Conservation (phyloP, 2,797 vertebrate species). For the Fundulus diaphanus region DNA sequence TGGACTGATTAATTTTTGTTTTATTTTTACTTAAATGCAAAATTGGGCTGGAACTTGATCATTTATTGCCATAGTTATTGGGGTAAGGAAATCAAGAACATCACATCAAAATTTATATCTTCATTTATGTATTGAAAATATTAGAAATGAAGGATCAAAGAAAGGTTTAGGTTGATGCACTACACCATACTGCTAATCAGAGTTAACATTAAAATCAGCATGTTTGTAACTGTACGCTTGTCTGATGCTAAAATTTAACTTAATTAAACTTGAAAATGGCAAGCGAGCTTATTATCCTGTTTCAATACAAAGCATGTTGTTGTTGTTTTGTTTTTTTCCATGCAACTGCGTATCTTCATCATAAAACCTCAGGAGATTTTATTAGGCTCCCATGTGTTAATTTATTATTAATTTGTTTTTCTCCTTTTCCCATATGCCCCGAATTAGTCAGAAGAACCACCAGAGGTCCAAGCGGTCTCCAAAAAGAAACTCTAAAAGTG, state of each 20-base stretch:
- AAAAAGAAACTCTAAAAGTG: slow-evolving; percentile 15
- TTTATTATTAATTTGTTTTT: slow-evolving; percentile 2
- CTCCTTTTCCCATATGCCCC: slow-evolving; percentile 32
- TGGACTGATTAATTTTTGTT: not conserved
- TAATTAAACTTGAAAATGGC: not conserved
- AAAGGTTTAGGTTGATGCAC: not conserved
- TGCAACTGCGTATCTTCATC: slow-evolving; percentile 10
- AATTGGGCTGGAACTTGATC: not conserved
- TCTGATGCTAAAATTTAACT: not conserved
- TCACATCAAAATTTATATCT: not conserved
- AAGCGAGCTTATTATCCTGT: not conserved
- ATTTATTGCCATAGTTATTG: not conserved
- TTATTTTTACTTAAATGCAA: not conserved
- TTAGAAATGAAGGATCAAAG: not conserved
- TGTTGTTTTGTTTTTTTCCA: slow-evolving; percentile 20
- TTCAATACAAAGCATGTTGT: not conserved
- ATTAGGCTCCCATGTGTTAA: slow-evolving; percentile 22
- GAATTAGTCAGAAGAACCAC: slow-evolving; percentile 22
- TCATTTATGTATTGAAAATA: not conserved
- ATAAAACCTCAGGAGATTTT: slow-evolving; percentile 26
- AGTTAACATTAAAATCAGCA: not conserved
- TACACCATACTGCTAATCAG: not conserved
- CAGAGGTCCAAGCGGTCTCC: slow-evolving; percentile 23
- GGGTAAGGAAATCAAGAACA: not conserved
- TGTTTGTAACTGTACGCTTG: not conserved